Base-by-base conservation (phyloP, 2,888 invertebrate genomes). In the Willowsia nigromaculata region DNA sequence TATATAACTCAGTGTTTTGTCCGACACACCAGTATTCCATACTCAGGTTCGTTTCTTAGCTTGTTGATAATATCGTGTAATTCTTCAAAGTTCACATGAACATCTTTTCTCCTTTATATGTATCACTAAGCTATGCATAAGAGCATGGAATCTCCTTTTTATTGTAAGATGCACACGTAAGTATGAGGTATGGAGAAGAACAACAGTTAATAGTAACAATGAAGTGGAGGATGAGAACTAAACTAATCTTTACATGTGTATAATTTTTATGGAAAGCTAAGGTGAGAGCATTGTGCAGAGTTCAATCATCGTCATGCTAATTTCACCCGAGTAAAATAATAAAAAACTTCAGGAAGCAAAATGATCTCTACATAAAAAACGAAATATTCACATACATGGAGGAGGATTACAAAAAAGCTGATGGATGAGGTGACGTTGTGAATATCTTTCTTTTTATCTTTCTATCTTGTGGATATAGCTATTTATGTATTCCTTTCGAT, bases 291-390 rank as follows among this genome's bases (percentile, higher is more conserved):
- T 7, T 68, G 59, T 84, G 84, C 62, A 74, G 78, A 84, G 88
- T 88, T 88, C 88, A 88, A 78, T 84, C 88, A 88, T 88, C 88
- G 88, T 88, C 88, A 88, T 88, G 88, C 88, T 88, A 84, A 78
- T 88, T 88, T 88, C 84, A 88, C 83, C 78, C 65, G 80, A 88
- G 62, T 25, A 18, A 68, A 71, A 53, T 85, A 30, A 56, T 65
- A 83, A 87, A 78, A 83, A 83, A n/a, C n/a, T n/a, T 88, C 88
- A 88, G 88, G 88, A 88, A 88, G 84, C 74, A 37, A 76, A 68
- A 59, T n/a, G 50, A 53, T 37, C 22, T 25, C 25, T 50, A 30
- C n/a, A n/a, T n/a, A n/a, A n/a, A n/a, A n/a, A n/a, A n/a, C n/a
- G n/a, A n/a, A n/a, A n/a, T n/a, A n/a, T n/a, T n/a, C n/a, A n/a